These are phyloP conservation scores for Mesocentrotus franciscanus DNA, from an alignment of 53 echinoderm and acorn worm genomes.

Conservation along the genomic window DNA sequence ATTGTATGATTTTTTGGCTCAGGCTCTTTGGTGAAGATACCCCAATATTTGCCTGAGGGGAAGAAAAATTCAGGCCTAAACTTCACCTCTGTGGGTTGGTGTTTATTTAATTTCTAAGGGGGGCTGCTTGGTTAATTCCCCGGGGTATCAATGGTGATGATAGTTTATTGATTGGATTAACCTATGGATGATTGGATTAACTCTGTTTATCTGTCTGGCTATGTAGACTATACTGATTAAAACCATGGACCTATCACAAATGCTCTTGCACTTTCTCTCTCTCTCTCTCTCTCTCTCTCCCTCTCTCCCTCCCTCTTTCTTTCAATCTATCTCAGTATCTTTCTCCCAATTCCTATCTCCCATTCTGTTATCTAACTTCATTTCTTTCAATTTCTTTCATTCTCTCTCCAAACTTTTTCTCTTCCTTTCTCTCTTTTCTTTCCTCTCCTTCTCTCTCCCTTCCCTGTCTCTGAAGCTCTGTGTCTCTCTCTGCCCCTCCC, in stretches of 20 bases:
- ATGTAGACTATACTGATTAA: slow-evolving; percentile 59
- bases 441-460: background rate
- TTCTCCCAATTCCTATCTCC: too few relatives aligned
- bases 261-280: too few relatives aligned
- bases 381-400: background rate
- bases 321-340: too few relatives aligned
- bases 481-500: background rate
- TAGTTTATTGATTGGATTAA: slow-evolving; percentile 53
- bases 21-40: background rate
- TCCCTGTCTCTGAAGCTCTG: too few relatives aligned
- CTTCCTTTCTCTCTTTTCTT: too few relatives aligned
- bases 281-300: background rate
- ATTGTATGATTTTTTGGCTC: background rate
- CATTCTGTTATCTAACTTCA: background rate
- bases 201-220: slow-evolving; percentile 41
- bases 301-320: too few relatives aligned
- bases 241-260: too few relatives aligned
- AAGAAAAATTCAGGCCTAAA: slow-evolving; percentile 17
- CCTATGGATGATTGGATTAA: slow-evolving; percentile 46
- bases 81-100: slow-evolving; percentile 9
- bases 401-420: too few relatives aligned
- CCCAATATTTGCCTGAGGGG: background rate
- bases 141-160: slow-evolving; percentile 8
- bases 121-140: background rate
- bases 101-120: slow-evolving; percentile 28